Percentiles rank a stretch among this genome's conserved stretches.
These are phyloP conservation scores for Ibidorhyncha struthersii DNA, from an alignment of 2,113 vertebrate genomes.

Conservation along the genomic window DNA sequence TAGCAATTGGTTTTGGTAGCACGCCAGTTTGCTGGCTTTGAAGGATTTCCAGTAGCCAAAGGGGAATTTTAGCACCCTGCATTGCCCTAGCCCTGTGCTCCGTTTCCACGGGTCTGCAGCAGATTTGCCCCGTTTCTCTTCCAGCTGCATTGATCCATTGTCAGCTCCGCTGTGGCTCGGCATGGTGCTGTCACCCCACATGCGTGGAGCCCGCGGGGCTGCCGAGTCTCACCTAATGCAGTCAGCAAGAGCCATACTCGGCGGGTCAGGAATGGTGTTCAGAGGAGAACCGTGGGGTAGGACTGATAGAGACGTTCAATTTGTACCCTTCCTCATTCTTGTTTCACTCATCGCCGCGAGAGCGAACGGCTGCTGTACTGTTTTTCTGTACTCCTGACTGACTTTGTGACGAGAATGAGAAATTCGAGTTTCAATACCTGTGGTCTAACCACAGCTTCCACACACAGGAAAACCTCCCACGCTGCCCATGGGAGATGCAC, in stretches of 20 bases:
- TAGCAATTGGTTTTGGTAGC: neutral
- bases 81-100: accelerated
- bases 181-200: neutral
- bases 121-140: neutral
- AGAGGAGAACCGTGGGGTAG: accelerated
- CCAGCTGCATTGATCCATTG: neutral
- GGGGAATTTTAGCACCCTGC: neutral
- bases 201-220: accelerated
- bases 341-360: accelerated
- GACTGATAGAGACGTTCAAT: accelerated
- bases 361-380: neutral
- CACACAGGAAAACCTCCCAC: neutral
- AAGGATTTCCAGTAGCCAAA: constrained; percentile 47
- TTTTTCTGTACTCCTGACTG: neutral
- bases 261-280: accelerated
- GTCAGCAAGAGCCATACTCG: accelerated
- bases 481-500: neutral
- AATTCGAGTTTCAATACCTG: neutral
- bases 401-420: neutral
- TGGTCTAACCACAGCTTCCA: neutral
- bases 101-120: accelerated
- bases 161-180: neutral
- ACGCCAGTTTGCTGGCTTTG: constrained; percentile 20
- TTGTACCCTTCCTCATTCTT: neutral
- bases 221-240: neutral